Percentiles rank a stretch among this genome's conserved stretches.
Conservation (phyloP, 2,113 vertebrate species). For the Spilogale gracilis region DNA sequence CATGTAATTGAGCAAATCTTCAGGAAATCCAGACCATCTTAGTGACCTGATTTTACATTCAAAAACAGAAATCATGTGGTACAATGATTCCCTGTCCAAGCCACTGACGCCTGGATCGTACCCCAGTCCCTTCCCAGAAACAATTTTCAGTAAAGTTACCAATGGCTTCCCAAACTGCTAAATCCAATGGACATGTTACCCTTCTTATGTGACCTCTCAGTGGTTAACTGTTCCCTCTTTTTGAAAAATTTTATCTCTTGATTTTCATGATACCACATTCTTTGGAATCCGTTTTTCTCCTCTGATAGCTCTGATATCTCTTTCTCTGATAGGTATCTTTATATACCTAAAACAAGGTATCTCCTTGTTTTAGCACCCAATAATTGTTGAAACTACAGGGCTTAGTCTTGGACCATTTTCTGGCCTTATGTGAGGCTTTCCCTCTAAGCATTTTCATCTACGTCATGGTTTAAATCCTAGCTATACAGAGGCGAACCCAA, state of each 20-base stretch:
- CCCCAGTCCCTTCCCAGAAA: not conserved
- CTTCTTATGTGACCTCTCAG: not conserved
- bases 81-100: not conserved
- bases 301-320: not conserved
- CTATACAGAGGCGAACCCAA: not conserved
- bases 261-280: not conserved
- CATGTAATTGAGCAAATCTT: not conserved
- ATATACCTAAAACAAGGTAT: not conserved
- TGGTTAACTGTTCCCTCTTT: not conserved
- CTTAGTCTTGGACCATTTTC: not conserved
- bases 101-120: not conserved
- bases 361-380: not conserved
- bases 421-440: not conserved
- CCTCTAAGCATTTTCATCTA: not conserved
- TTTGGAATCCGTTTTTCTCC: not conserved
- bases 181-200: not conserved
- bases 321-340: not conserved
- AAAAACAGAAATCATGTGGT: not conserved
- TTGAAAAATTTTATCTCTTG: not conserved
- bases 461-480: not conserved
- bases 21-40: not conserved
- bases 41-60: not conserved
- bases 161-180: slow-evolving; percentile 17
- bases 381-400: not conserved
- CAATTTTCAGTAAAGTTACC: slow-evolving; percentile 24